Base-by-base conservation (phyloP, 2,113 vertebrate genomes). In the Sarotherodon lohbergeri region DNA sequence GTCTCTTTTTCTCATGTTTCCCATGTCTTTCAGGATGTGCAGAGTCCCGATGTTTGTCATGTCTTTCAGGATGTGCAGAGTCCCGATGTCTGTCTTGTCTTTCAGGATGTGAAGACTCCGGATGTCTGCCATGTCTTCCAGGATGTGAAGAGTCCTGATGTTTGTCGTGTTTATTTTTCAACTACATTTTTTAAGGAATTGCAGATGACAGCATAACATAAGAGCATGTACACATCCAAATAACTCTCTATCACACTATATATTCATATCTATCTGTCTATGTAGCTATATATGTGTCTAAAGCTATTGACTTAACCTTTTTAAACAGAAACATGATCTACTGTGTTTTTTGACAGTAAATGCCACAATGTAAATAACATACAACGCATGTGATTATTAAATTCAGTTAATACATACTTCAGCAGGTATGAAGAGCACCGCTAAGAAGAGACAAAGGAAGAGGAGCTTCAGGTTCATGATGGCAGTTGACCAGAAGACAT, bases 381-480 rank as follows among this genome's bases (percentile, higher is more conserved):
- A 7, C 27, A 16, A 29, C 11, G n/a, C 27, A 27, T 90, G 56
- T 73, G 11, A 17, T 61, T 48, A 56, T 29, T 83, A 7, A 34
- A 88, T 4, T 39, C 4, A 88, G 32, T 54, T 11, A 88, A 88
- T 90, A 94, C 92, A 43, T 93, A 97, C 96, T 89, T 96, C 93
- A 68, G 94, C 93, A 32, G 94, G 94, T 59, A 92, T n/a, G 80
- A 96, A 50, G 87, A 96, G 92, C 78, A 76, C 85, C 10, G 63
- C 92, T 22, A 96, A 48, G 63, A 95, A 71, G 71, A 96, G 81
- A 54, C 92, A 93, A 71, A 95, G 81, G 82, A 95, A 86, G 48
- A 95, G 57, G 89, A 96, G 88, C 89, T 94, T 96, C 4, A 95
- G 86, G 66, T 94, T 95, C 96, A 97, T 97, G 92, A 32, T 88